phyloP scores from a whole-genome alignment of 2,113 vertebrate genomes.

The Pteronura brasiliensis region DNA sequence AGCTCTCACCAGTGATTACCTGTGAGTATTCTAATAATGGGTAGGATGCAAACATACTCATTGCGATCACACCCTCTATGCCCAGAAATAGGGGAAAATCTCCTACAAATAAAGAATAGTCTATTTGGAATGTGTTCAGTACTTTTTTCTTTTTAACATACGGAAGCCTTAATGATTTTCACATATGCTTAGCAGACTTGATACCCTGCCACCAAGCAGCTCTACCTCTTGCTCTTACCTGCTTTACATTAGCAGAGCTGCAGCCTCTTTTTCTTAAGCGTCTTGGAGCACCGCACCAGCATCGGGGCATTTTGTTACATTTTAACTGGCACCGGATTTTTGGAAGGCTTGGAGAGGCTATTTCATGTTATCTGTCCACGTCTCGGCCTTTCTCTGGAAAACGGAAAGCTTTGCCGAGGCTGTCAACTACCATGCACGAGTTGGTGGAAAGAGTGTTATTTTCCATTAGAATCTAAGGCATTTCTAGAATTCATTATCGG shows the following conservation, averaged over 20 bases:
- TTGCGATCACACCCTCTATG: conserved; percentile 39
- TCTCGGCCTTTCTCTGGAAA: not conserved
- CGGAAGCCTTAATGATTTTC: conserved; percentile 79
- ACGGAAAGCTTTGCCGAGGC: not conserved
- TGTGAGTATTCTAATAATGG: conserved; percentile 82
- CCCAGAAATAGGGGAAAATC: conserved; percentile 61
- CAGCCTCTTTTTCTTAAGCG: conserved; percentile 14
- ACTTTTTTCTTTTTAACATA: conserved; percentile 73
- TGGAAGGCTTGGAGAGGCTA: not conserved
- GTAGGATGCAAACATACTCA: not conserved
- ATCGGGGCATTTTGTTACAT: not conserved
- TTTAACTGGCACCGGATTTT: not conserved
- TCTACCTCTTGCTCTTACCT: conserved; percentile 77
- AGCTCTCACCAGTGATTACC: conserved; percentile 75
- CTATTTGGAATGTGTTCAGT: conserved; percentile 74
- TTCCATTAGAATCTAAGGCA: not conserved
- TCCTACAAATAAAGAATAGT: conserved; percentile 69
- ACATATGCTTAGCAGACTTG: conserved; percentile 72
- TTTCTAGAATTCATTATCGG: not conserved
- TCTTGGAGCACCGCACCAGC: not conserved
- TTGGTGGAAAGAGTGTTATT: not conserved
- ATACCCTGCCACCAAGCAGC: conserved; percentile 58
- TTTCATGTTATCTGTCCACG: not conserved
- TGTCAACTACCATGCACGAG: not conserved
- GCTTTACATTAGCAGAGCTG: conserved; percentile 35